These are phyloP conservation scores for Arvicanthis niloticus DNA, from an alignment of 2,113 vertebrate genomes.

Conservation along the genomic window DNA sequence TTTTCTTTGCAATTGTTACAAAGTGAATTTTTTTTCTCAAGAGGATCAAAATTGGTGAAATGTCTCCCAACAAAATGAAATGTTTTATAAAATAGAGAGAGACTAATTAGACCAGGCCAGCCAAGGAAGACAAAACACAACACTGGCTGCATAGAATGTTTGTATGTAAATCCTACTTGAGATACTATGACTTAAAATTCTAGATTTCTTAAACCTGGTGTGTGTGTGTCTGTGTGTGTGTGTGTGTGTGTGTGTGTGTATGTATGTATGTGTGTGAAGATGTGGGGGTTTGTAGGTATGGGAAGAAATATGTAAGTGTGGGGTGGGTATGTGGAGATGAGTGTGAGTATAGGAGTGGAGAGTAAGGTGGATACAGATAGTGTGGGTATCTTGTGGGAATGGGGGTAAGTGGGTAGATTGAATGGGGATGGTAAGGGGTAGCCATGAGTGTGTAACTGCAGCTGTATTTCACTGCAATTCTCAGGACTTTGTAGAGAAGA, in stretches of 20 bases:
- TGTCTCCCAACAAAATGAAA: constrained; percentile 9
- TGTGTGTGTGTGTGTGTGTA: not conserved
- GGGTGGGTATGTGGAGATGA: not conserved
- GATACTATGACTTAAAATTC: not conserved
- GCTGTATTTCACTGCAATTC: not conserved
- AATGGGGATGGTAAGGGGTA: not conserved
- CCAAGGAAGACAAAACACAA: constrained; percentile 19
- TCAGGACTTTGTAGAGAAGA: not conserved
- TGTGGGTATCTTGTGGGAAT: not conserved
- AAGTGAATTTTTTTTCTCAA: constrained; percentile 28
- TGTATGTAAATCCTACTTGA: not conserved
- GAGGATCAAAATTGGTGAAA: not conserved
- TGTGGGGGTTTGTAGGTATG: not conserved
- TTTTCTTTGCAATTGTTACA: constrained; percentile 8
- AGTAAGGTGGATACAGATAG: not conserved
- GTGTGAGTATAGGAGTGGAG: not conserved
- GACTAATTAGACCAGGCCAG: not conserved
- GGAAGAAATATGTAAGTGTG: not conserved
- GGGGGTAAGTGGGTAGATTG: not conserved
- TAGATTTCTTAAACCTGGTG: not conserved
- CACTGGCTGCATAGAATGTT: not conserved
- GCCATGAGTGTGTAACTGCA: not conserved
- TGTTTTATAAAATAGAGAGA: not conserved
- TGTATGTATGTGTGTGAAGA: not conserved
- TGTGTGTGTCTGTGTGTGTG: not conserved